Base-by-base conservation (phyloP, 2,797 vertebrate genomes). In the Ctenochaetus hawaiiensis region DNA sequence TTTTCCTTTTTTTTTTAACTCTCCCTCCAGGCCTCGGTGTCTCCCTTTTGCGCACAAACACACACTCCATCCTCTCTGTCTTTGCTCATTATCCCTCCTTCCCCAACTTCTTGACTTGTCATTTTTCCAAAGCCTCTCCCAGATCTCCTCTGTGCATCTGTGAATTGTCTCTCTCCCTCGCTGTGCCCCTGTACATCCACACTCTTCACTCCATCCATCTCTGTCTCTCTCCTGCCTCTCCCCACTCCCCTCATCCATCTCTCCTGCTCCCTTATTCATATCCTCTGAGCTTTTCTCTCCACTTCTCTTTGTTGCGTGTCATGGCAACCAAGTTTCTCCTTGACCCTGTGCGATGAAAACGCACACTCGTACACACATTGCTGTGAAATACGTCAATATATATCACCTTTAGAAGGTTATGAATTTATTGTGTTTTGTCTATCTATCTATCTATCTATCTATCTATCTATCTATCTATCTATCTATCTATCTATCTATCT, bases 151-250 rank as follows among this genome's bases (percentile, higher is more conserved):
- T 85, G 91, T 84, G 89, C 92, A 84, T 91, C 84, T 90, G 89
- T 83, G 88, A 84, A 89, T 89, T 87, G 85, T 86, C 81, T 87
- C 82, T 85, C 71, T 91, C 78, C 41, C 18, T 81, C 45, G 81
- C 75, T 41, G 63, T 88, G 85, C 84, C 90, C 87, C 82, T 77
- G 77, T 90, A 77, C 83, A 83, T 71, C 63, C 84, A 57, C 67
- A 73, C 84, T 90, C 80, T 81, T 91, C 84, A 85, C 80, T 94
- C 88, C 92, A 94, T 94, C 93, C 90, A 93, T 95, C 94, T 94
- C 84, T 93, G 91, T 95, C 94, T 90, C 67, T 75, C 82, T 85
- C 78, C 83, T 81, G 82, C 84, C 85, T 90, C 87, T 75, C 81
- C 81, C 82, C 79, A 83, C 90, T 88, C 87, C 85, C 88, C 89